Evolutionary conservation across 2,113 vertebrate species (phyloP), one percentile per base, ranked within the genome.

Genomic region (Pionites leucogaster): DNA sequence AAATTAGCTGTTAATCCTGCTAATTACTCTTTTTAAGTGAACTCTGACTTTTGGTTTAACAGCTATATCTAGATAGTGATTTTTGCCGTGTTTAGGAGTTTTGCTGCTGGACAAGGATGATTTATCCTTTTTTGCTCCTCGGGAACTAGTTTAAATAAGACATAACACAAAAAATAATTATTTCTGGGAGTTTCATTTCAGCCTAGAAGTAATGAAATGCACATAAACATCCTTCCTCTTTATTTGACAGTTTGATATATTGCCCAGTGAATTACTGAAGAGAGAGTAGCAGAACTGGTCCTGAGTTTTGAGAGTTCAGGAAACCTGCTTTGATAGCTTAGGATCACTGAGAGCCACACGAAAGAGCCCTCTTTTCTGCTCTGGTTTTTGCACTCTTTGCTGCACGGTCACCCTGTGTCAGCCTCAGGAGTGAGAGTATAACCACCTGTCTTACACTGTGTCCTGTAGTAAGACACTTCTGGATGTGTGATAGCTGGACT

Each of bases 301-400:
- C 17, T 22, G 57, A 39, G 35, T 79, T 90, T 52, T 35, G 8
- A 35, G 52, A 62, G 46, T 77, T 86, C 20, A 19, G 63, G 72
- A 90, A 44, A 60, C 20, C 47, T 64, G 17, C 57, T 82, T 53
- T 82, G 55, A 22, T 59, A 49, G 35, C 46, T 88, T 13, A 14
- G n/a, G 37, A 37, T 62, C 1, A 1, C 39, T 0, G 1, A 53
- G 29, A 60, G 11, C 41, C 1, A 0, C 24, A 15, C 0, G 1
- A 72, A 83, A 46, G 49, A 77, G 22, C 44, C 4, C 10, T 74
- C 24, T 53, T 60, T 9, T 31, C 5, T 42, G 29, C 57, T 41
- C 3, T 50, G 0, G 8, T 52, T 70, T 52, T 35, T 82, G 41
- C 13, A 2, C 4, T 46, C 20, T 6, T 4, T 52, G 14, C 59